phyloP scores from a whole-genome alignment of 2,888 invertebrate genomes.

The Zygothrica quintamaculata region DNA sequence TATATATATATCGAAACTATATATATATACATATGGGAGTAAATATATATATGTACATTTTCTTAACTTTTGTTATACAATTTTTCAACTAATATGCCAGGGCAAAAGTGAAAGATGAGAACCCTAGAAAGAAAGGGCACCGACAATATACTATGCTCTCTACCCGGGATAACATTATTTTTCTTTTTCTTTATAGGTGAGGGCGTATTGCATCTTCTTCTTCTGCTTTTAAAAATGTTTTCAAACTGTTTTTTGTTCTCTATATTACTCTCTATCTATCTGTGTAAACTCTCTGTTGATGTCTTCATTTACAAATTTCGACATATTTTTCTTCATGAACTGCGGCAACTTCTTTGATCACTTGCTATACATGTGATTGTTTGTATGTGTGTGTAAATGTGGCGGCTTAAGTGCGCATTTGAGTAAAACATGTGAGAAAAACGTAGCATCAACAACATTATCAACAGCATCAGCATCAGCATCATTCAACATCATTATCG shows the following conservation, averaged over 20 bases:
- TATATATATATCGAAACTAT: slow-evolving; percentile 7
- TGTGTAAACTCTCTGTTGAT: slow-evolving; percentile 48
- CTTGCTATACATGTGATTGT: slow-evolving; percentile 42
- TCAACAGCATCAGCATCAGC: slow-evolving; percentile 34
- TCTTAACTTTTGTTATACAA: slow-evolving; percentile 76
- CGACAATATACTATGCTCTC: slow-evolving; percentile 33
- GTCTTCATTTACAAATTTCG: slow-evolving; percentile 64
- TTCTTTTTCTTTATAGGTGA: slow-evolving; percentile 14
- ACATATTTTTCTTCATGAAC: slow-evolving; percentile 21
- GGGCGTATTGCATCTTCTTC: slow-evolving; percentile 68
- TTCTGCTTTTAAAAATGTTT: too few species aligned
- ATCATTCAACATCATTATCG: slow-evolving; percentile 32
- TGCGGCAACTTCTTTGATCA: slow-evolving; percentile 72
- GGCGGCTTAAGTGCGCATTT: slow-evolving; percentile 65
- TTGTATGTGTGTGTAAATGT: slow-evolving; percentile 37
- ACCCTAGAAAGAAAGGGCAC: slow-evolving; percentile 63
- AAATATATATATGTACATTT: slow-evolving; percentile 54
- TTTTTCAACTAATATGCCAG: slow-evolving; percentile 73
- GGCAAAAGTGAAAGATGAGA: slow-evolving; percentile 77
- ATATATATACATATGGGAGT: slow-evolving; percentile 19
- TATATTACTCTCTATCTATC: slow-evolving; percentile 8
- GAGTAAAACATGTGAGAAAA: slow-evolving; percentile 75
- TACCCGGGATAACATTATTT: slow-evolving; percentile 32
- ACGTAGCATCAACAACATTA: slow-evolving; percentile 55
- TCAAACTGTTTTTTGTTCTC: slow-evolving; percentile 48